Evolutionary conservation across 2,113 vertebrate genomes (phyloP).

Genomic region (human (Homo sapiens)): DNA sequence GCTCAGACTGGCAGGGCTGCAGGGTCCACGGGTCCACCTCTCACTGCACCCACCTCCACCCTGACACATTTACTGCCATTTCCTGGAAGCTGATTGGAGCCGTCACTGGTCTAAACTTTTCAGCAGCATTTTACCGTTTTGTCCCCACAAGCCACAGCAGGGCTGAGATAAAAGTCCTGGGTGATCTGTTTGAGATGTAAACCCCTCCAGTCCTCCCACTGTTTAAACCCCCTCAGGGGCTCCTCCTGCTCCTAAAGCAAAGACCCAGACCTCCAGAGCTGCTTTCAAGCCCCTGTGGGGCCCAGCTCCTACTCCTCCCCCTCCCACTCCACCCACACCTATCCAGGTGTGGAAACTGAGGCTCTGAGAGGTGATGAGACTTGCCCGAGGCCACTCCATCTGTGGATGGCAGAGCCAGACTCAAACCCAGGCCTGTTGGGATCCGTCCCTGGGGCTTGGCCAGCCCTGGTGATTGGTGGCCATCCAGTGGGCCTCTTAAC

Average conservation of each 20-base stretch:
- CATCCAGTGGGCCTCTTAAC: background rate
- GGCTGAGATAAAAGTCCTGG: background rate
- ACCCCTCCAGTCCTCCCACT: background rate
- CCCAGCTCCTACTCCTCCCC: no score
- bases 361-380: background rate
- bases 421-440: background rate
- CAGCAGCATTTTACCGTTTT: background rate
- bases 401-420: background rate
- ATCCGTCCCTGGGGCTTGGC: background rate
- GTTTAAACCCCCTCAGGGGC: no score
- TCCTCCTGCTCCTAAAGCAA: background rate
- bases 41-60: background rate
- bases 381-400: accelerated
- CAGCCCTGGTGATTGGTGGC: background rate
- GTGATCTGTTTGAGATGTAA: background rate
- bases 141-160: no score
- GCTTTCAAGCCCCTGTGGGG: background rate
- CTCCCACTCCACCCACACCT: no score
- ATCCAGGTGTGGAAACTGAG: background rate
- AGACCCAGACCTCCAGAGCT: background rate
- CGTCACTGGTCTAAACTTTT: background rate
- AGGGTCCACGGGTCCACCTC: background rate
- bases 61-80: background rate
- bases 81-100: background rate
- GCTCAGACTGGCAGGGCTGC: background rate